A percentile compares a stretch with the other conserved stretches of the same genome.
Evolutionary conservation across 1,140 invertebrate species (phyloP).

Genomic region (Kradibia gibbosae): DNA sequence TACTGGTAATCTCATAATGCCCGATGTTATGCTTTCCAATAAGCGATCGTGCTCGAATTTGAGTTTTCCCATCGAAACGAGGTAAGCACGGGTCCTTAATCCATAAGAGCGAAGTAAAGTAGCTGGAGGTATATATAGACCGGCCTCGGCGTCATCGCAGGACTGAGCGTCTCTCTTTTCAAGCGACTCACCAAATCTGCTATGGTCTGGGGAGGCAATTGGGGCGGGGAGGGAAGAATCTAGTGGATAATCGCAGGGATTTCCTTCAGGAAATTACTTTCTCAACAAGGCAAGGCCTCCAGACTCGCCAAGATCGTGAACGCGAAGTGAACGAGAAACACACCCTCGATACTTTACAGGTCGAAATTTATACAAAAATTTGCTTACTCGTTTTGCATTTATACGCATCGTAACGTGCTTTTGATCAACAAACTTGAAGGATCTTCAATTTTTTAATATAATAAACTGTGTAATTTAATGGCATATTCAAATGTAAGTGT

Average conservation of each 20-base stretch:
- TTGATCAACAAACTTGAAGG: neutral
- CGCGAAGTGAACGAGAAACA: neutral
- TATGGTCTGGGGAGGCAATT: no score
- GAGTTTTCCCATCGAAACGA: constrained; percentile 50
- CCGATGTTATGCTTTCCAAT: constrained; percentile 23
- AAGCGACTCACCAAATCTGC: constrained; percentile 27
- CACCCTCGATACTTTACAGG: neutral
- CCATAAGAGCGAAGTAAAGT: constrained; percentile 22
- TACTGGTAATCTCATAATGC: neutral
- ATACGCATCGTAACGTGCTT: neutral
- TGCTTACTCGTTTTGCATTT: neutral
- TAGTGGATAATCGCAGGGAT: constrained; percentile 59
- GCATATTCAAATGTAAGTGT: no score
- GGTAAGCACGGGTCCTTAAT: constrained; percentile 36
- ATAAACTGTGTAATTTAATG: no score
- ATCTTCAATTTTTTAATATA: neutral
- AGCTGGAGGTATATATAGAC: neutral
- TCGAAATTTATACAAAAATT: constrained; percentile 6
- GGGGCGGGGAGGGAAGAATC: neutral
- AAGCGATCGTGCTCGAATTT: constrained; percentile 35
- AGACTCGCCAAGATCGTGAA: constrained; percentile 18
- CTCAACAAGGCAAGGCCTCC: constrained; percentile 52
- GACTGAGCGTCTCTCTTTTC: constrained; percentile 10
- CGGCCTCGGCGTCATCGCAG: constrained; percentile 51
- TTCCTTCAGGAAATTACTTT: constrained; percentile 62